Conservation (phyloP, 2,113 vertebrate species). For the Pseudonaja textilis region DNA sequence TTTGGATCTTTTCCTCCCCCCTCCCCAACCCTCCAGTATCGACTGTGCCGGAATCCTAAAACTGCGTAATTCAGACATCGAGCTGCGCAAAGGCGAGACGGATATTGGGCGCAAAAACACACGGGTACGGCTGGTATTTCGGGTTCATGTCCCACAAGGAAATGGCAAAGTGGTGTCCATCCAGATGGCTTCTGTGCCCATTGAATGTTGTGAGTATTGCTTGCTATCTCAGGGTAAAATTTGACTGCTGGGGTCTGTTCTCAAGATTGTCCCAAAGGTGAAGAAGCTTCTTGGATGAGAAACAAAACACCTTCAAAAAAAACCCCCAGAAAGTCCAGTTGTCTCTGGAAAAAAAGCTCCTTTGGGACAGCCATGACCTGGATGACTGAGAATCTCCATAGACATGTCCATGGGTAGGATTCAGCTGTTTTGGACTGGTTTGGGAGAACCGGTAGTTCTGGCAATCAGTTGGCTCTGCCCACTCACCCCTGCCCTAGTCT, state of each 20-base stretch:
- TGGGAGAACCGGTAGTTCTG: too few species aligned
- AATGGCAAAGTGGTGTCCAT: conserved; percentile 83
- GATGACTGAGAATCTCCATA: too few species aligned
- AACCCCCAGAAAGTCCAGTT: too few species aligned
- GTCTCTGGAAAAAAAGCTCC: too few species aligned
- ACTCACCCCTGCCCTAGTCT: too few species aligned
- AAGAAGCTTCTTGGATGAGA: too few species aligned
- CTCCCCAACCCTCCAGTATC: conserved; percentile 69
- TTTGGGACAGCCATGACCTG: too few species aligned
- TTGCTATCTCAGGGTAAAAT: neutral
- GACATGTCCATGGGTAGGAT: too few species aligned
- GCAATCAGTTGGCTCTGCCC: too few species aligned
- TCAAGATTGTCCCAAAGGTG: neutral
- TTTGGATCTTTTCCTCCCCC: neutral
- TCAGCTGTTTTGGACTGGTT: too few species aligned
- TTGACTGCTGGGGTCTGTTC: neutral
- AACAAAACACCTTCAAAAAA: too few species aligned
- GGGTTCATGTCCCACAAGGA: conserved; percentile 82
- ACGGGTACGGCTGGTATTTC: conserved; percentile 84
- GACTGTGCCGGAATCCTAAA: conserved; percentile 93
- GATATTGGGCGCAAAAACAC: conserved; percentile 93
- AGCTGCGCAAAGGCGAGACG: conserved; percentile 90
- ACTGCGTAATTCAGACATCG: conserved; percentile 91
- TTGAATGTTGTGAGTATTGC: conserved; percentile 88
- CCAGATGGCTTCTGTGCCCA: conserved; percentile 85